phyloP scores from a whole-genome alignment of 2,888 invertebrate species.

The Aphidoletes aphidimyza region DNA sequence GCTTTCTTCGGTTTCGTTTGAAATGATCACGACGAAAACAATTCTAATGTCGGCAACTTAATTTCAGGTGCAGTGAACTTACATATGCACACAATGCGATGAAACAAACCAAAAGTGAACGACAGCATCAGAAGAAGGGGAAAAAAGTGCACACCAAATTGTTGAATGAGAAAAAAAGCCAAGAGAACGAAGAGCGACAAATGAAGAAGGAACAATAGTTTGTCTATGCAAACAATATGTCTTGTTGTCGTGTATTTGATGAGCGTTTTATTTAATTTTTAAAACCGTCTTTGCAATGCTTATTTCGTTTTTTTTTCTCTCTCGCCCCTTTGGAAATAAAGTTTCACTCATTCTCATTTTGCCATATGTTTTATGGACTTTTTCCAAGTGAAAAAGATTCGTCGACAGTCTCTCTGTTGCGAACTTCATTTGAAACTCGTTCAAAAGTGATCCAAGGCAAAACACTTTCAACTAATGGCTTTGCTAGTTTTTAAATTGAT shows the following conservation, averaged over 20 bases:
- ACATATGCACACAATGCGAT: constrained; percentile 40
- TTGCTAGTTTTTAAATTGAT: constrained; percentile 37
- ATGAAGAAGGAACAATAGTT: constrained; percentile 37
- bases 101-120: constrained; percentile 51
- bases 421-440: neutral
- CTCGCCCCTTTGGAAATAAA: neutral
- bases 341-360: too few relatives aligned
- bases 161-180: constrained; percentile 6
- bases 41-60: constrained; percentile 51
- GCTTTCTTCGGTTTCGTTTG: neutral
- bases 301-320: constrained; percentile 1
- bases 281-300: constrained; percentile 13
- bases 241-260: constrained; percentile 28
- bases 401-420: neutral
- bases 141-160: neutral
- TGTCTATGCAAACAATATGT: constrained; percentile 44
- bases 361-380: constrained; percentile 31
- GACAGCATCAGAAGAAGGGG: neutral
- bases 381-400: neutral
- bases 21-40: constrained; percentile 51
- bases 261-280: constrained; percentile 47
- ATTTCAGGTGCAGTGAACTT: constrained; percentile 51
- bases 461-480: neutral
- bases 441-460: neutral
- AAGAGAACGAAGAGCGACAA: neutral